Evolutionary conservation across 1,140 invertebrate genomes (phyloP), one percentile per base, ranked within the genome.

Genomic region (Drosophila cardini): DNA sequence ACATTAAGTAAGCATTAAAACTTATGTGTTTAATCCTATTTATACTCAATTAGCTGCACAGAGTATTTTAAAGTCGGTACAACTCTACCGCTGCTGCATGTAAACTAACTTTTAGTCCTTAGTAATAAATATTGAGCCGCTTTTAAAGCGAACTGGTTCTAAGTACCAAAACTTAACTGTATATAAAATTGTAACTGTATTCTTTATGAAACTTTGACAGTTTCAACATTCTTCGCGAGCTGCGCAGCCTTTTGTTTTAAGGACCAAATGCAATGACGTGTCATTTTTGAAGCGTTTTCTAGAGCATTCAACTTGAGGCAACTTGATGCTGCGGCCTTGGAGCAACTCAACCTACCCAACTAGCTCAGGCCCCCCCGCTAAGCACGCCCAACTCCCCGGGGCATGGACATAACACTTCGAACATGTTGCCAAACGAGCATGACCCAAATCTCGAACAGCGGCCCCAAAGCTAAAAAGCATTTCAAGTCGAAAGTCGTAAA

Each of bases 391-490:
- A 26, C 21, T 5, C 21, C 4, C 21, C 4, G 21, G 4, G 4
- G 21, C 21, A 26, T 26, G 21, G 21, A 26, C 21, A 26, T 26
- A 4, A 26, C 5, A 26, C 21, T 26, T 26, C 13, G 50, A 3
- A 8, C 40, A 43, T 42, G 26, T 15, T 50, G 21, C 16, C 5
- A 45, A 18, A 63, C 36, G 53, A 53, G 70, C 46, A 43, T 80
- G 78, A 80, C 78, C 78, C 72, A 80, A 78, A 80, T 80, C 72
- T 45, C 48, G 42, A 45, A 34, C 71, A 78, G 43, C 55, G 62
- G 42, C 69, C 69, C 45, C 52, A 42, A 42, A 56, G 30, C 50
- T 46, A 50, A 50, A 32, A 45, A 62, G 55, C 62, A 26, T 55
- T 26, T 57, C 62, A 52, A 57, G 34, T 53, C 38, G 36, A 26